Evolutionary conservation across 2,113 vertebrate species (phyloP).

Genomic region (Oxyura jamaicensis): DNA sequence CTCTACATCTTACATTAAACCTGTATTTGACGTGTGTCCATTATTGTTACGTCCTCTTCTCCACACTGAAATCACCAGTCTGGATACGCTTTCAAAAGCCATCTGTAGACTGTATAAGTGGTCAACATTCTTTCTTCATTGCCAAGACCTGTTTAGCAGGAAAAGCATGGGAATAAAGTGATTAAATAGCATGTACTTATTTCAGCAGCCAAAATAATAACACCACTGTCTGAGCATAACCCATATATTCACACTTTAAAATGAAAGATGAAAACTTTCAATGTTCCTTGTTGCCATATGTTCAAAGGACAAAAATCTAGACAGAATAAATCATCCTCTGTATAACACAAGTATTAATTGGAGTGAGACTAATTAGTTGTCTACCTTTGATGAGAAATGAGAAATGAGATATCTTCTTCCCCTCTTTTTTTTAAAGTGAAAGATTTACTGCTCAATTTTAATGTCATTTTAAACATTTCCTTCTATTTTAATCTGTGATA

Average conservation of each 20-base stretch:
- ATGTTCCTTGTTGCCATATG: background rate
- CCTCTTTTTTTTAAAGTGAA: conserved; percentile 24
- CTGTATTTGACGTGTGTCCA: background rate
- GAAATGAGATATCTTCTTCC: background rate
- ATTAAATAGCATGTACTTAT: background rate
- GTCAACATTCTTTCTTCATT: background rate
- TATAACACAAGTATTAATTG: conserved; percentile 44
- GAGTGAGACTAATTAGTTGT: conserved; percentile 51
- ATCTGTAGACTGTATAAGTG: background rate
- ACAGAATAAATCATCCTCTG: conserved; percentile 38
- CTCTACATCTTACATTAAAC: background rate
- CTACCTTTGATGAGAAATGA: conserved; percentile 28
- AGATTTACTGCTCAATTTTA: conserved; percentile 34
- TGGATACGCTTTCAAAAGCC: background rate
- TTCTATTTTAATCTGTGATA: conserved; percentile 18
- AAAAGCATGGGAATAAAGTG: background rate
- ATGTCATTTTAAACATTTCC: conserved; percentile 39
- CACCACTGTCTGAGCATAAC: background rate
- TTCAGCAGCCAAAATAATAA: background rate
- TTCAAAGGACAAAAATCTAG: conserved; percentile 50
- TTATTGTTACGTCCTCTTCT: background rate
- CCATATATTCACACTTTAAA: background rate
- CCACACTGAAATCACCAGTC: background rate
- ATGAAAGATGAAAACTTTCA: conserved; percentile 3
- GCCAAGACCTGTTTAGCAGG: background rate